phyloP scores from a whole-genome alignment of 1,140 invertebrate species.

The Drosophila sucinea region DNA sequence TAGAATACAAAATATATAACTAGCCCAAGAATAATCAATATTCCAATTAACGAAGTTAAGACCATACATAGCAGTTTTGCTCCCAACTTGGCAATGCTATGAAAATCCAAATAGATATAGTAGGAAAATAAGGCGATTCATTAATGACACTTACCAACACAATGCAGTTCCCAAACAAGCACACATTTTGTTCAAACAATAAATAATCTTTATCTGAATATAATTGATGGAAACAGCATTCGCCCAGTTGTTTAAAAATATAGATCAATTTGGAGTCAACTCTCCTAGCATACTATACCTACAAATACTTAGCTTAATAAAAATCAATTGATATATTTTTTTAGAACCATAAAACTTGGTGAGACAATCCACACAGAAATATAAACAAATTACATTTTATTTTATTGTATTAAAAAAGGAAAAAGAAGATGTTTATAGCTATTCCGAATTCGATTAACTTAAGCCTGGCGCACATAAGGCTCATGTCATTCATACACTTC shows the following conservation, averaged over 20 bases:
- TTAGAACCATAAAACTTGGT: slow-evolving; percentile 24
- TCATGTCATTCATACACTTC: not conserved
- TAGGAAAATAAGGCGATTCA: not conserved
- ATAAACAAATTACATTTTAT: slow-evolving; percentile 76
- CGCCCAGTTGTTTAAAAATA: not conserved
- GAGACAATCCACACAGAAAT: slow-evolving; percentile 17
- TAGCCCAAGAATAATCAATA: slow-evolving; percentile 15
- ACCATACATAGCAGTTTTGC: not conserved
- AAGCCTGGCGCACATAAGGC: slow-evolving; percentile 33
- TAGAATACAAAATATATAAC: slow-evolving; percentile 45
- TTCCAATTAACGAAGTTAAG: not conserved
- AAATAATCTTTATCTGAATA: not conserved
- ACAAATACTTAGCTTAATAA: not conserved
- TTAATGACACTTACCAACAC: slow-evolving; percentile 34
- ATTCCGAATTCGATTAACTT: slow-evolving; percentile 62
- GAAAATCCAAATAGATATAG: not conserved
- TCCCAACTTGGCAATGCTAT: slow-evolving; percentile 32
- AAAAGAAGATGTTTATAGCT: slow-evolving; percentile 48
- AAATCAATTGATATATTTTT: slow-evolving; percentile 8
- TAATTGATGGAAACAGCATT: not conserved
- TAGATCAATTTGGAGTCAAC: not conserved
- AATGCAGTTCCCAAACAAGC: slow-evolving; percentile 9
- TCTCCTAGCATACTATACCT: not conserved
- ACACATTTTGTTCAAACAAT: slow-evolving; percentile 7
- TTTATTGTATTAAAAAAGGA: slow-evolving; percentile 34